Evolutionary conservation across 1,140 invertebrate species (phyloP).

Genomic region (Triops longicaudatus): DNA sequence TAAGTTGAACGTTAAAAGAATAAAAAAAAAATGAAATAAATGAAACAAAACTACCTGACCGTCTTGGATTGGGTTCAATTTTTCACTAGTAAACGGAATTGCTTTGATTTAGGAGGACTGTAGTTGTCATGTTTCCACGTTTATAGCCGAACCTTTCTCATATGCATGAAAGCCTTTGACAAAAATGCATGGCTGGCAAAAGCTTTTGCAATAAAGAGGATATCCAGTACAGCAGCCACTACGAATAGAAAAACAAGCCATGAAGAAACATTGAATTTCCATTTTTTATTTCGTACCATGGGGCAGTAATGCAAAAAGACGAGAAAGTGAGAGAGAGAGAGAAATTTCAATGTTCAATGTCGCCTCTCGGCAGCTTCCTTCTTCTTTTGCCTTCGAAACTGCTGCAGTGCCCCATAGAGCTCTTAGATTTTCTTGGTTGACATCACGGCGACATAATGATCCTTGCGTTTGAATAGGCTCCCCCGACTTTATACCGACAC

Average conservation of each 20-base stretch:
- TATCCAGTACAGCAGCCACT: not conserved
- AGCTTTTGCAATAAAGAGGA: conserved; percentile 8
- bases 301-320: not conserved
- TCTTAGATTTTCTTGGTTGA: conserved; percentile 12
- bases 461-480: conserved; percentile 6
- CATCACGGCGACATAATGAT: conserved; percentile 14
- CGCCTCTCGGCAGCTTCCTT: not conserved
- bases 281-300: not conserved
- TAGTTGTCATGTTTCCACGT: not conserved
- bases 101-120: not conserved
- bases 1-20: not conserved
- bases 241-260: not conserved
- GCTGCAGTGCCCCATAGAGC: not conserved
- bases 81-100: not conserved
- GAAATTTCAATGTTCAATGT: conserved; percentile 12
- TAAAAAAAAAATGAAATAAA: conserved; percentile 9
- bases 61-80: not conserved
- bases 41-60: not conserved
- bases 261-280: conserved; percentile 4
- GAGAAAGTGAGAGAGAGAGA: not conserved
- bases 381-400: not conserved
- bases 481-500: conserved; percentile 10
- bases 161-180: not conserved
- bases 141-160: not conserved
- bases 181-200: not conserved